Conservation (phyloP, 2,113 vertebrate species). For the Ceyx melanurus region DNA sequence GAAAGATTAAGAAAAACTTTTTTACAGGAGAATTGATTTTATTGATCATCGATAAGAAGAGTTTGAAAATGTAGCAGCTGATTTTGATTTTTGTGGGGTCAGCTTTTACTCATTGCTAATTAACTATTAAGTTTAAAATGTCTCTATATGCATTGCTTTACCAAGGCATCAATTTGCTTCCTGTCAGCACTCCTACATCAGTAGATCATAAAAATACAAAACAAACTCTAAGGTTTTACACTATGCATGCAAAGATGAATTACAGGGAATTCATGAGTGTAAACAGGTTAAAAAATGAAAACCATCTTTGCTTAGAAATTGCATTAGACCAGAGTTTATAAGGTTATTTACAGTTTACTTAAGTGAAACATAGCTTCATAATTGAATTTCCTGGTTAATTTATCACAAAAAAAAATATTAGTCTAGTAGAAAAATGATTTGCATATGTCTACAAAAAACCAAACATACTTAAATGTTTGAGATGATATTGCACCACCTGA, state of each 20-base stretch:
- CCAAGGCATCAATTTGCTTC: slow-evolving; percentile 5
- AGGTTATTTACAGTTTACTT: not conserved
- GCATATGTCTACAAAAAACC: not conserved
- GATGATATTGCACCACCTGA: not conserved
- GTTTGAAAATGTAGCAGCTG: slow-evolving; percentile 37
- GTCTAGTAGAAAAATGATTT: not conserved
- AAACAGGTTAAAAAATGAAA: not conserved
- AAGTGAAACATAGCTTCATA: not conserved
- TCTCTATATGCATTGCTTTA: slow-evolving; percentile 25
- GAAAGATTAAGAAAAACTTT: slow-evolving; percentile 8
- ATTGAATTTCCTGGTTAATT: not conserved
- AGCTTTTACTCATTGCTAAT: slow-evolving; percentile 53
- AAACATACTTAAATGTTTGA: not conserved
- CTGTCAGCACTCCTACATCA: slow-evolving; percentile 54
- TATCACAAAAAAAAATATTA: not conserved
- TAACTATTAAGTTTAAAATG: slow-evolving; percentile 32
- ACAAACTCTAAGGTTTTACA: not conserved
- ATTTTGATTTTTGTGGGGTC: slow-evolving; percentile 62
- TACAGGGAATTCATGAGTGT: slow-evolving; percentile 29
- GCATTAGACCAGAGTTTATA: not conserved
- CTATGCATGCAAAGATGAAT: slow-evolving; percentile 27
- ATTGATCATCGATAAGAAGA: slow-evolving; percentile 17
- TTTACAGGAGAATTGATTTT: not conserved
- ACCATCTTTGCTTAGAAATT: not conserved
- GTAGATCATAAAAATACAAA: slow-evolving; percentile 17